These are phyloP conservation scores for Corythoichthys intestinalis DNA, from an alignment of 2,113 vertebrate species.

Conservation along the genomic window DNA sequence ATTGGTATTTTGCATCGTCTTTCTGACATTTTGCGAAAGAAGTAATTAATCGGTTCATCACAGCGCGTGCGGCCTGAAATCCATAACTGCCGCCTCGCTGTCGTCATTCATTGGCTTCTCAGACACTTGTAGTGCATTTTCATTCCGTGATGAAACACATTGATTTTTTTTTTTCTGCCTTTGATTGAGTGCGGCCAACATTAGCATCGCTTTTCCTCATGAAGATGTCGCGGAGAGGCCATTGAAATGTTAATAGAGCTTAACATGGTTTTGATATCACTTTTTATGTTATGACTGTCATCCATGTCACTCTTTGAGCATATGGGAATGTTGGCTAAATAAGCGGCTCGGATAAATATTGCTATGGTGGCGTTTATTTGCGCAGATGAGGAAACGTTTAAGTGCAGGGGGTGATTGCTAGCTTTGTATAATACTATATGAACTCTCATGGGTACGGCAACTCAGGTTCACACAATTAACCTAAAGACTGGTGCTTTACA, in stretches of 20 bases:
- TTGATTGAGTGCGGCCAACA: not conserved
- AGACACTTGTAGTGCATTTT: not conserved
- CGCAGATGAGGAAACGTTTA: slow-evolving; percentile 14
- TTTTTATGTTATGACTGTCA: not conserved
- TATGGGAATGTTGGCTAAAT: not conserved
- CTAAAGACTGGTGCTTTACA: slow-evolving; percentile 36
- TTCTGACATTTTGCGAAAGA: not conserved
- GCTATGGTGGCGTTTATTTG: slow-evolving; percentile 47
- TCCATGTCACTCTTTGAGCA: not conserved
- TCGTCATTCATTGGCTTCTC: not conserved
- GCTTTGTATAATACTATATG: slow-evolving; percentile 24
- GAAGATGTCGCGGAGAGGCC: not conserved
- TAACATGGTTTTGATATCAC: not conserved
- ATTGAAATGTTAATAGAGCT: not conserved
- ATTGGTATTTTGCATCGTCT: not conserved
- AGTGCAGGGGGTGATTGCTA: not conserved
- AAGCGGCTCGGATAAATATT: not conserved
- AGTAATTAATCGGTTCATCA: slow-evolving; percentile 2
- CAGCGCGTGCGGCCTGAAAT: not conserved
- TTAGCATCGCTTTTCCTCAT: not conserved
- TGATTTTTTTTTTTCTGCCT: not conserved
- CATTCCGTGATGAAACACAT: not conserved
- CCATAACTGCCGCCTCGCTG: not conserved
- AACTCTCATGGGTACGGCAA: slow-evolving; percentile 27
- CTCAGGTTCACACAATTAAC: slow-evolving; percentile 57